phyloP scores from a whole-genome alignment of 1,140 invertebrate species.

The Sitodiplosis mosellana region DNA sequence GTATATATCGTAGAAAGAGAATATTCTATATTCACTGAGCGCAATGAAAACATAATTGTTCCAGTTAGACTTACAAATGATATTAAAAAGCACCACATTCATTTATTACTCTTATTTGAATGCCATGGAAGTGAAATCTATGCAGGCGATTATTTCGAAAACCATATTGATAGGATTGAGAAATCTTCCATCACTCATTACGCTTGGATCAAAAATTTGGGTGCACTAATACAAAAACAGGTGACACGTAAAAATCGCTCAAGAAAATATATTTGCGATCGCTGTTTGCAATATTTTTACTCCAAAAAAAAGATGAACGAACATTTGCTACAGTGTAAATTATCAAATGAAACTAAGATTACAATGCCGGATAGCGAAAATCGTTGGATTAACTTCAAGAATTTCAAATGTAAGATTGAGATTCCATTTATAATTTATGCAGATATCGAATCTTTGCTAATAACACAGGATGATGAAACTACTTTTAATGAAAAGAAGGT shows the following conservation, averaged over 20 bases:
- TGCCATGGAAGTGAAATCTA: not conserved
- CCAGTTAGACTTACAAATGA: too few species aligned
- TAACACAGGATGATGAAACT: too few species aligned
- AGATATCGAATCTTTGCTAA: constrained; percentile 19
- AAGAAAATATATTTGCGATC: constrained; percentile 14
- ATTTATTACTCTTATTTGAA: not conserved
- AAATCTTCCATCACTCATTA: constrained; percentile 8
- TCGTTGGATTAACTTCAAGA: constrained; percentile 7
- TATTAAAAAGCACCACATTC: too few species aligned
- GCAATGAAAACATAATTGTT: too few species aligned
- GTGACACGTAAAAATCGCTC: constrained; percentile 8
- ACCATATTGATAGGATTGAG: not conserved
- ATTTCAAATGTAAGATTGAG: constrained; percentile 11
- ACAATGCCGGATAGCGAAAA: not conserved
- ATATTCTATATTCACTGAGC: too few species aligned
- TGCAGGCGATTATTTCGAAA: too few species aligned
- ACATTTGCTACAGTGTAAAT: constrained; percentile 6
- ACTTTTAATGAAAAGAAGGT: not conserved
- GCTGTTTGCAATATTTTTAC: constrained; percentile 13
- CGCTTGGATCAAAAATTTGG: constrained; percentile 15
- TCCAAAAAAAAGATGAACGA: constrained; percentile 8
- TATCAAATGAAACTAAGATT: not conserved
- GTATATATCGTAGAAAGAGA: too few species aligned
- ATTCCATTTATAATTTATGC: constrained; percentile 18
- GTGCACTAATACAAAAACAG: constrained; percentile 12